A percentile compares a stretch with the other conserved stretches of the same genome.
These are phyloP conservation scores for Chroicocephalus ridibundus DNA, from an alignment of 2,113 vertebrate genomes.

Conservation along the genomic window DNA sequence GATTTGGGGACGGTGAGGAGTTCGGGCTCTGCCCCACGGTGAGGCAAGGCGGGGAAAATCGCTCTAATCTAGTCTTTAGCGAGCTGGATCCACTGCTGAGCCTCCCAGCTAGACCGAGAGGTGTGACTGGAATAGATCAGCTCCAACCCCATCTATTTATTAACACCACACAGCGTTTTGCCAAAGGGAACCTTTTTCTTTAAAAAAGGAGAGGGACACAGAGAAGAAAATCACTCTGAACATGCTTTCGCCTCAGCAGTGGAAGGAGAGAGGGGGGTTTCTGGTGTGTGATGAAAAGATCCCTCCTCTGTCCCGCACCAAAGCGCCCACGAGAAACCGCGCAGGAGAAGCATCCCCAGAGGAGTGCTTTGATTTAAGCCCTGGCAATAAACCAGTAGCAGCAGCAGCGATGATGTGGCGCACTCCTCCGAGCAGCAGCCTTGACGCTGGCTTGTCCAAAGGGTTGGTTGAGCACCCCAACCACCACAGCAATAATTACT, in stretches of 20 bases:
- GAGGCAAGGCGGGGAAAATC: not conserved
- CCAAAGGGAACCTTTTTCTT: not conserved
- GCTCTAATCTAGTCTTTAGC: conserved; percentile 1
- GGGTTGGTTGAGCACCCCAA: not conserved
- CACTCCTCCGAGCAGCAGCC: not conserved
- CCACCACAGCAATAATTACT: not conserved
- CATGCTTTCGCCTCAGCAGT: accelerated
- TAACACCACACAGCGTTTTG: not conserved
- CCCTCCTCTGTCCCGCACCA: not conserved
- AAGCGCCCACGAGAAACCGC: accelerated
- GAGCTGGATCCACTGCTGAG: conserved; percentile 28
- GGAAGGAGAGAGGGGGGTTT: not conserved
- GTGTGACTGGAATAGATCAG: conserved; percentile 46
- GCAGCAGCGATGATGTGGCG: not conserved
- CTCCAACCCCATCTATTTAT: not conserved
- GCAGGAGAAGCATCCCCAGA: not conserved
- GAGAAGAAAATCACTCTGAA: not conserved
- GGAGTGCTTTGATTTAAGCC: not conserved
- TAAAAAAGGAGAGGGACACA: not conserved
- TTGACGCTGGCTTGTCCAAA: not conserved
- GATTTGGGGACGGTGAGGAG: not conserved
- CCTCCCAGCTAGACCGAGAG: not conserved
- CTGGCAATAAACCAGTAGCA: not conserved
- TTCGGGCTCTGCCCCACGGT: not conserved
- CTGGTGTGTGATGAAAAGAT: not conserved